phyloP scores from a whole-genome alignment of 2,113 vertebrate genomes.

The Ardeotis arabs region DNA sequence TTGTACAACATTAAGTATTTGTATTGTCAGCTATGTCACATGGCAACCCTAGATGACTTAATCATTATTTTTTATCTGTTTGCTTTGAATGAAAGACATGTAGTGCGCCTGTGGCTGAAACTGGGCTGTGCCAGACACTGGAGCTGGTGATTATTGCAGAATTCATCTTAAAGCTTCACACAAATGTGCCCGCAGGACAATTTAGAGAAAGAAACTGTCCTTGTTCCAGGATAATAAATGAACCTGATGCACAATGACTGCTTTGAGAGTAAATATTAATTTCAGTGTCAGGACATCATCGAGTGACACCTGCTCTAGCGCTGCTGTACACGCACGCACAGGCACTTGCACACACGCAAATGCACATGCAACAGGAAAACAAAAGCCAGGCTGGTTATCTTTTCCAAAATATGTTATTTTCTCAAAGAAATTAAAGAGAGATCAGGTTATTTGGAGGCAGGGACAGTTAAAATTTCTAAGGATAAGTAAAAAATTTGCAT shows the following conservation, averaged over 20 bases:
- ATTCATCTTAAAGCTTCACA: not conserved
- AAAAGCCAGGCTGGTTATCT: not conserved
- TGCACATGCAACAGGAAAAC: not conserved
- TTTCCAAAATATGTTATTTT: not conserved
- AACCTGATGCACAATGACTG: slow-evolving; percentile 1
- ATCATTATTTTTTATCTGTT: not conserved
- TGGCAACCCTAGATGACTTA: not conserved
- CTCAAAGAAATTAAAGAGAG: not conserved
- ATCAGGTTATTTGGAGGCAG: not conserved
- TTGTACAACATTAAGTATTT: not conserved
- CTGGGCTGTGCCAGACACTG: not conserved
- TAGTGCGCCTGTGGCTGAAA: not conserved
- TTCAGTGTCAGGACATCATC: slow-evolving; percentile 9
- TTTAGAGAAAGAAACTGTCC: not conserved
- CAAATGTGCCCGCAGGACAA: not conserved
- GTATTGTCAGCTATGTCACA: not conserved
- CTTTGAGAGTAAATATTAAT: slow-evolving; percentile 48
- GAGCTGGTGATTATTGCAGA: not conserved
- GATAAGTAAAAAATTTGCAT: not conserved
- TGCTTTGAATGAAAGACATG: not conserved
- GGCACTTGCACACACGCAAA: not conserved
- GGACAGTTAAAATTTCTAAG: not conserved
- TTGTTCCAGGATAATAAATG: slow-evolving; percentile 4
- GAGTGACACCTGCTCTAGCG: slow-evolving; percentile 23
- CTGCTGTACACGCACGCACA: not conserved